Base-by-base conservation (phyloP, 35 echinoderm and acorn worm genomes). In the Ophiothrix spiculata region DNA sequence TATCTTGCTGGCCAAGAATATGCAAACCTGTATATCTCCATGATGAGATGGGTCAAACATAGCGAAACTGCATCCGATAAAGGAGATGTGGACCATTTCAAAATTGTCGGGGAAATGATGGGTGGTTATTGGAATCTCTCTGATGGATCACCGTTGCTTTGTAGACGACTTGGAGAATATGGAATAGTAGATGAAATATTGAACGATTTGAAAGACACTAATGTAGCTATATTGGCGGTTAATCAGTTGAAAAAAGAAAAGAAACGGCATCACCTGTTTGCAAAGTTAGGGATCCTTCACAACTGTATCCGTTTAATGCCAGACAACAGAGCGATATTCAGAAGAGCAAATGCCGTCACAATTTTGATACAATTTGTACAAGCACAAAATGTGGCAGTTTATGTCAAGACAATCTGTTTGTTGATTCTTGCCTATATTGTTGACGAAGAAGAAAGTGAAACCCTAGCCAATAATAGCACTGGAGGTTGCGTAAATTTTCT, bases 351-450 rank as follows among this genome's bases (percentile, higher is more conserved):
- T 40, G 77, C 79, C 0, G 75, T 77, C 0, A 35, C 88, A 15
- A 76, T 49, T 49, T 49, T 49, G 19, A 49, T 33, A 37, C 32
- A 31, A 4, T 89, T 38, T 63, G 31, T 74, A 23, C 23, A 14
- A 6, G 88, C 89, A 13, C 54, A 74, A 25, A 73, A 91, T 34
- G 80, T 88, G 8, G 80, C 69, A 0, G 79, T 95, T 21, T 85
- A 91, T 37, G 89, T 78, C 31, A 86, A 91, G 32, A 31, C 77
- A 49, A 49, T 49, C 42, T 49, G 42, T 36, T 84, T 88, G 14
- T 36, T 95, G 14, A 56, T 85, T 28, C 75, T 95, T 1, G 36
- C 93, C 0, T 95, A 88, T 35, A 88, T 95, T 23, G 49, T 95
- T 40, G 77, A 63, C 39, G 84, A 94, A 39, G 25, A 87, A 38